Conservation (phyloP, 2,797 vertebrate genomes). For the Myotis myotis region DNA sequence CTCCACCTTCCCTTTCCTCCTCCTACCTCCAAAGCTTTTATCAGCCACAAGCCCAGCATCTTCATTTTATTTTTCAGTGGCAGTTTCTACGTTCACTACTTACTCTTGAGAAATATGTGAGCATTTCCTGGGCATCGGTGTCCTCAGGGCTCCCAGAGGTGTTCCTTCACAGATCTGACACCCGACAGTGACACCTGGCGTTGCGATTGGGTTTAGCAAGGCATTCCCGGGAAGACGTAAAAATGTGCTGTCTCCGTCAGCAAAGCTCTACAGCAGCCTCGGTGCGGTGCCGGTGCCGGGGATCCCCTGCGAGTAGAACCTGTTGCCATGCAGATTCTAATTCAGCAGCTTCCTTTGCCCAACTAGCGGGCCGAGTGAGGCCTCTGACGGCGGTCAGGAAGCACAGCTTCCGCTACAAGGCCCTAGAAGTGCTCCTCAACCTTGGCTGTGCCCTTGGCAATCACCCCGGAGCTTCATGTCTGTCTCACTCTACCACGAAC, state of each 20-base stretch:
- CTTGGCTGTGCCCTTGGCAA: neutral
- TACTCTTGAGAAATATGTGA: neutral
- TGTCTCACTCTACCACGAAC: neutral
- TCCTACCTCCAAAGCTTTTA: neutral
- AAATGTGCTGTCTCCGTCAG: neutral
- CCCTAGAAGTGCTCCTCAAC: neutral
- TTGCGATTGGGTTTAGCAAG: neutral
- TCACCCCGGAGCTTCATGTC: neutral
- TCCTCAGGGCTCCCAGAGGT: too few species aligned
- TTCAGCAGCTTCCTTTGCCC: neutral
- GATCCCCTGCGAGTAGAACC: neutral
- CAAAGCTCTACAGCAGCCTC: neutral
- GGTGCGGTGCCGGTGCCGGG: neutral
- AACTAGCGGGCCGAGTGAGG: neutral
- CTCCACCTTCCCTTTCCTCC: too few species aligned
- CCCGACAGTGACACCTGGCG: neutral
- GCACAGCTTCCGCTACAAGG: rapidly evolving
- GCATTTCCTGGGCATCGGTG: neutral
- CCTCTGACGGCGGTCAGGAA: rapidly evolving
- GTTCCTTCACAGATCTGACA: neutral
- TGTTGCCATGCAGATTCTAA: neutral
- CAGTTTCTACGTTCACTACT: neutral
- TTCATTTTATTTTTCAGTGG: neutral
- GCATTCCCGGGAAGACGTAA: neutral
- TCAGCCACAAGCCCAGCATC: too few species aligned